These are phyloP conservation scores for Chlamydotis undulata DNA, from an alignment of 2,113 vertebrate genomes.

Conservation along the genomic window DNA sequence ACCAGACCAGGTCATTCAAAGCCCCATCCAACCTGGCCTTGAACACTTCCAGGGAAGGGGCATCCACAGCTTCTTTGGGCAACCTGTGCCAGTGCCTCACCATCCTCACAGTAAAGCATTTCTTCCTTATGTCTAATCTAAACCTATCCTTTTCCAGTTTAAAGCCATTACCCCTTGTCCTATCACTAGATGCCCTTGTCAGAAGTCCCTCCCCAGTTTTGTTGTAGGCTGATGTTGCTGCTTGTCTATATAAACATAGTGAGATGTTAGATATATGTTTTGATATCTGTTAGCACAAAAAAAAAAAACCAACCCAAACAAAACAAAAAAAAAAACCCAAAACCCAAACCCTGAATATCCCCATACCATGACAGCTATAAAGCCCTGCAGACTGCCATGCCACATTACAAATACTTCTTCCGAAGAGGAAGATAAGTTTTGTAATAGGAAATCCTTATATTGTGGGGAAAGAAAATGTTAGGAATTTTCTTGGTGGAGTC, in stretches of 20 bases:
- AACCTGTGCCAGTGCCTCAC: no score
- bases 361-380: background rate
- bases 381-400: background rate
- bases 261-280: background rate
- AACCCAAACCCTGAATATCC: background rate
- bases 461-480: fast-evolving
- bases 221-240: background rate
- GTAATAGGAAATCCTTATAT: background rate
- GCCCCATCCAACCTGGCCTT: no score
- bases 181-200: no score
- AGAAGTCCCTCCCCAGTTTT: no score
- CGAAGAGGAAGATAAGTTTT: background rate
- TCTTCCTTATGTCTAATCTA: no score
- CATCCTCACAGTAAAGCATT: no score
- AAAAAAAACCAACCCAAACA: no score
- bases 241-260: background rate
- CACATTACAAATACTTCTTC: background rate
- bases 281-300: background rate
- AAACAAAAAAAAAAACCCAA: background rate
- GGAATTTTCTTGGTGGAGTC: background rate
- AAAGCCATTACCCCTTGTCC: no score
- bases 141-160: no score
- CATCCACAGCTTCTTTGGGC: no score
- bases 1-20: no score
- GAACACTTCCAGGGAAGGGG: no score